Evolutionary conservation across 35 echinoderm and acorn worm genomes (phyloP), one percentile per base, ranked within the genome.

Genomic region (Ophiothrix spiculata): DNA sequence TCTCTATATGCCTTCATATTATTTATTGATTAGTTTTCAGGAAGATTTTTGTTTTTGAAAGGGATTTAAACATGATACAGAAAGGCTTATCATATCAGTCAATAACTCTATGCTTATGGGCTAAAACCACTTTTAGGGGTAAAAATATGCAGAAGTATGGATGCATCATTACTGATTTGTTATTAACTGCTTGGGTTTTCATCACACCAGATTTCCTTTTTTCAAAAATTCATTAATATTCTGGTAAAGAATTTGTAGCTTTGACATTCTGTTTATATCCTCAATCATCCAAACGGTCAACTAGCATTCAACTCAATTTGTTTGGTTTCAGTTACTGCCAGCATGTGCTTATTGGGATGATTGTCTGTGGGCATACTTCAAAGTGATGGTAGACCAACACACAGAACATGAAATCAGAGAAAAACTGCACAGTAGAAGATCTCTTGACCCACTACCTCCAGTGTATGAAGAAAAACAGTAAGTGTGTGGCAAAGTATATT

Each of bases 301-400:
- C 4, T 25, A 32, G n/a, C 13, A 74, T 0, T 79, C 28, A 6
- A 37, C 36, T 79, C 76, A 1, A 31, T 81, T 1, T 84, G 16
- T 79, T 25, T 17, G 17, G 84, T 11, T 23, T 33, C 80, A 99
- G 96, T 37, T 99, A 35, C 75, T 94, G 4, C 96, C 96, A 36
- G 92, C 89, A 3, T 94, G 91, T 64, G 77, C 86, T 10, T 56
- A 81, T 1, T 99, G 96, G 96, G 79, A 89, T 32, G 92, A 99
- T 75, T 94, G 88, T 40, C 82, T 99, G 1, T 99, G 96, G 96
- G 96, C 86, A 0, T 99, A 98, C 83, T 99, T 89, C 77, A 94
- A 87, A 75, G 96, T 99, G 32, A 85, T 99, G 81, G 96, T 99
- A 8, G 96, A 99, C 77, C 92, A 88, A 40, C 84, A 91, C 64